phyloP scores from a whole-genome alignment of 1,140 invertebrate genomes.

The Himalopsyche phryganea region DNA sequence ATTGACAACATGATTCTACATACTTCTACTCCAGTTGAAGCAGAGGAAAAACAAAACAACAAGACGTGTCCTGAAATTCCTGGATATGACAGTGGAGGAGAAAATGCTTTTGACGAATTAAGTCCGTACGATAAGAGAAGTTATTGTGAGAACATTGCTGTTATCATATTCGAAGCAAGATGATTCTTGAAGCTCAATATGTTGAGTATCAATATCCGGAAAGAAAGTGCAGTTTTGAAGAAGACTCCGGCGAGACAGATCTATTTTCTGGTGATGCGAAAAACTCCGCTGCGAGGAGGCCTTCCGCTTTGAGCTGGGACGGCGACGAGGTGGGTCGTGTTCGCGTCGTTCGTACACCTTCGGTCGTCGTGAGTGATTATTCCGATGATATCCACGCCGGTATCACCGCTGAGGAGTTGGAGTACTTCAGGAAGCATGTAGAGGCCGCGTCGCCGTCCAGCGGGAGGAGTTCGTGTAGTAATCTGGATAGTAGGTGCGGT shows the following conservation, averaged over 20 bases:
- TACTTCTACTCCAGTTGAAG: no score
- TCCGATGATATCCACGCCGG: slow-evolving; percentile 68
- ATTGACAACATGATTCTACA: not conserved
- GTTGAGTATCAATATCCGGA: slow-evolving; percentile 39
- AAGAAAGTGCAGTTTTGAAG: slow-evolving; percentile 40
- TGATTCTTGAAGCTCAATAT: slow-evolving; percentile 47
- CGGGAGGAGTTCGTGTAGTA: slow-evolving; percentile 21
- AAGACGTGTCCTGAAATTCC: slow-evolving; percentile 43
- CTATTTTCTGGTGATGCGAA: slow-evolving; percentile 4
- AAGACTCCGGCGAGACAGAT: slow-evolving; percentile 41
- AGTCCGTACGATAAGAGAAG: slow-evolving; percentile 21
- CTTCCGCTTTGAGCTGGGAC: slow-evolving; percentile 19
- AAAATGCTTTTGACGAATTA: slow-evolving; percentile 10
- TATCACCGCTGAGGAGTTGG: slow-evolving; percentile 63
- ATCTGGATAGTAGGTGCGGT: slow-evolving; percentile 24
- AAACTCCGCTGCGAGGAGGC: slow-evolving; percentile 1
- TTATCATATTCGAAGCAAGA: slow-evolving; percentile 38
- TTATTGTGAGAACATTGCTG: slow-evolving; percentile 28
- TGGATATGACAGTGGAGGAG: slow-evolving; percentile 40
- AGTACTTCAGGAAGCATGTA: slow-evolving; percentile 35
- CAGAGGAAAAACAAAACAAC: slow-evolving; percentile 25
- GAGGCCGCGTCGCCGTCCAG: slow-evolving; percentile 15
- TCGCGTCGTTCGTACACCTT: slow-evolving; percentile 70
- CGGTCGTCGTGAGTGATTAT: slow-evolving; percentile 80
- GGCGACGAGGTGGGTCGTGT: slow-evolving; percentile 34